Percentiles rank a stretch among this genome's conserved stretches.
Evolutionary conservation across 2,797 vertebrate genomes (phyloP).

Genomic region (Sebastolobus altivelis): DNA sequence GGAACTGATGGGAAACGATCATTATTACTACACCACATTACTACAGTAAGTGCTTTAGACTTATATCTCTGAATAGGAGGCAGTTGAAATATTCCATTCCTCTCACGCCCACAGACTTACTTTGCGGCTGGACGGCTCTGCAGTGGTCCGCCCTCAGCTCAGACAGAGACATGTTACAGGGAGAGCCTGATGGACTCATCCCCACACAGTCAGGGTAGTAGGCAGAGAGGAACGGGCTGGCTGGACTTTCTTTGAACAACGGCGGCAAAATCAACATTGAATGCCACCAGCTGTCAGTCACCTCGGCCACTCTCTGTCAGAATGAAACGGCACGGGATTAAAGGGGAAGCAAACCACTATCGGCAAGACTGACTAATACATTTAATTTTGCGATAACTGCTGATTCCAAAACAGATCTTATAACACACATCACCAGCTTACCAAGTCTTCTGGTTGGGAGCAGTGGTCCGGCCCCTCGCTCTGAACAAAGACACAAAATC

Average conservation of each 20-base stretch:
- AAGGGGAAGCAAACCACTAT: background rate
- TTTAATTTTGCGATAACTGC: background rate
- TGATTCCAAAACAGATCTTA: background rate
- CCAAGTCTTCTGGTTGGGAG: conserved; percentile 95
- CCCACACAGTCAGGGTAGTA: conserved; percentile 99
- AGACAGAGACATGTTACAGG: conserved; percentile 80
- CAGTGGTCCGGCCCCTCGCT: conserved; percentile 92
- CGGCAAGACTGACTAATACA: background rate
- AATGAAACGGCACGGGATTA: background rate
- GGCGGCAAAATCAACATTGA: conserved; percentile 98
- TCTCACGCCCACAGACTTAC: conserved; percentile 79
- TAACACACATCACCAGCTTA: conserved; percentile 57
- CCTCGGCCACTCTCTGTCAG: conserved; percentile 93
- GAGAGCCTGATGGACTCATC: conserved; percentile 95
- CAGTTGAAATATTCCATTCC: background rate
- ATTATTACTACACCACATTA: background rate
- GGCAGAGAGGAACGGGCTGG: conserved; percentile 92
- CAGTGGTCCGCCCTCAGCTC: conserved; percentile 89
- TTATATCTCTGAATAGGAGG: background rate
- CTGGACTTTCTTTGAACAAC: conserved; percentile 96
- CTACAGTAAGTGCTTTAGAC: background rate
- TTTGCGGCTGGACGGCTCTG: conserved; percentile 78
- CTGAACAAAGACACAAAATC: conserved; percentile 73
- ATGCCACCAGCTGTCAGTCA: conserved; percentile 95
- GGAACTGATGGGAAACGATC: conserved; percentile 76